phyloP scores from a whole-genome alignment of 2,888 invertebrate genomes.

The Dicroscelio sp. region DNA sequence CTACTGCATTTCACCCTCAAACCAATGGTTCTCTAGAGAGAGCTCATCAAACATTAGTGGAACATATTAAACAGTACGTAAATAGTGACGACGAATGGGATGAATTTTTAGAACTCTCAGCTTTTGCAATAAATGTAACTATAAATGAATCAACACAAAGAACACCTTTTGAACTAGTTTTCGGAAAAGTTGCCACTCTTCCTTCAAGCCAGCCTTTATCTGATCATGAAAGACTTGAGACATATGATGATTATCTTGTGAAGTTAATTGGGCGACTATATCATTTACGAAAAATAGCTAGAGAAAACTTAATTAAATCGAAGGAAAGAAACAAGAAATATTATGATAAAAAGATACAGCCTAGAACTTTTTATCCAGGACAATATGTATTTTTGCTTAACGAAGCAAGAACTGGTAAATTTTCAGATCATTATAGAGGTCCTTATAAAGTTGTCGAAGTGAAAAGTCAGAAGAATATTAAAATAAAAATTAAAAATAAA shows the following conservation, averaged over 20 bases:
- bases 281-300: too few species aligned
- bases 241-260: too few species aligned
- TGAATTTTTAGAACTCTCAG: too few species aligned
- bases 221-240: background rate
- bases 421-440: conserved; percentile 29
- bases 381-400: conserved; percentile 28
- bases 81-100: too few species aligned
- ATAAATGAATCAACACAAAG: too few species aligned
- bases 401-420: conserved; percentile 36
- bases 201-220: background rate
- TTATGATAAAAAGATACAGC: too few species aligned
- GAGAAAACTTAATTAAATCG: conserved; percentile 28
- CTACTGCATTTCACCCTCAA: too few species aligned
- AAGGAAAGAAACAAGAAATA: conserved; percentile 27
- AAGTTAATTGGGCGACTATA: conserved; percentile 8
- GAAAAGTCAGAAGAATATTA: conserved; percentile 23
- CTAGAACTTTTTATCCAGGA: conserved; percentile 5
- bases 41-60: too few species aligned
- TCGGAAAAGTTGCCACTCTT: background rate
- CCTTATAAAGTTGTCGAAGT: conserved; percentile 58
- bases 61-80: too few species aligned
- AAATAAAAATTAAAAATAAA: conserved; percentile 15
- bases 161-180: background rate
- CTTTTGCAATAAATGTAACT: too few species aligned
- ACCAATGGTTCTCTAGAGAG: too few species aligned